Evolutionary conservation across 1,140 invertebrate genomes (phyloP), one percentile per base, ranked within the genome.

Genomic region (Leucophenga varia): DNA sequence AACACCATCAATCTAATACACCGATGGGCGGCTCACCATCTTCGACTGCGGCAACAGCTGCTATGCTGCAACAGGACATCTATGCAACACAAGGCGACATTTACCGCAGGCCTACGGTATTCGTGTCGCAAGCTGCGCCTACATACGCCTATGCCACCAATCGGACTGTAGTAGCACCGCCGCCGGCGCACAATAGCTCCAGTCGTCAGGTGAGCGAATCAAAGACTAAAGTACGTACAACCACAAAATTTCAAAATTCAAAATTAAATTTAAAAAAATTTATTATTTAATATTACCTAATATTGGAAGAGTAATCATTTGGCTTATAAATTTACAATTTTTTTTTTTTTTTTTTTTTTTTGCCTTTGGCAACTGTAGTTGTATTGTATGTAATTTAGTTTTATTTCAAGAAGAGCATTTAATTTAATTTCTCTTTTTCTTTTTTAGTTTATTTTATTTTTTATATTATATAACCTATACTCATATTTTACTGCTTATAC

Each of bases 131-230:
- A 43, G 71, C 71, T 4, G 58, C 68, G 18, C 70, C 70, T 9
- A 72, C 63, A 5, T 75, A 75, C 39, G 61, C 71, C 13, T 67
- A 67, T 40, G 59, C 55, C 72, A 81, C 78, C 72, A 87, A 83
- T 73, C 82, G 87, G 52, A 86, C 86, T 35, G 81, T 89, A 54
- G 86, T 85, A 41, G 81, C 88, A 52, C 87, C 89, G 46, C 90
- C 90, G 9, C 90, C 90, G 49, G 90, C 90, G 25, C 90, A 92
- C 76, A 90, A 93, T 76, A 86, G 86, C 61, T 89, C 86, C 61
- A 87, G 88, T 50, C 79, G 89, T 57, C 87, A 90, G 54, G 84
- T 91, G 47, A 59, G 60, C 44, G 32, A 13, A 18, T 5, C 18
- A 16, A 18, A 19, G 12, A 8, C 35, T 10, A 10, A 37, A 21